A percentile compares a stretch with the other conserved stretches of the same genome.
Evolutionary conservation across 53 echinoderm and acorn worm genomes (phyloP).

Genomic region (Astropecten irregularis): DNA sequence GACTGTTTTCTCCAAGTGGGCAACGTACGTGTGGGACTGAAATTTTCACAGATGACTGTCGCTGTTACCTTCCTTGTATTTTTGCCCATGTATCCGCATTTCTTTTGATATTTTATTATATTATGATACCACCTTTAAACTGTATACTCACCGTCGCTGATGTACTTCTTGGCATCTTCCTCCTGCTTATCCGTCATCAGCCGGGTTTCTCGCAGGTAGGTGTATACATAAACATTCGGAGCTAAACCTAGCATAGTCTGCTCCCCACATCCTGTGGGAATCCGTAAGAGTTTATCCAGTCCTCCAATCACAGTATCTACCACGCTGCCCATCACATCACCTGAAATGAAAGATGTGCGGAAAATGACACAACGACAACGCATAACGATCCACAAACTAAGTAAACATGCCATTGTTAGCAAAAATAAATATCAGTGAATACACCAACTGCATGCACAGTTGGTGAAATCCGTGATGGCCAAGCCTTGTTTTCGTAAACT

Average conservation of each 20-base stretch:
- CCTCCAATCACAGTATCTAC: constrained; percentile 33
- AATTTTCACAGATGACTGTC: no score
- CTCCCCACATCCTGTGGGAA: constrained; percentile 72
- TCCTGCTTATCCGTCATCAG: constrained; percentile 62
- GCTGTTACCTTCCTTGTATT: no score
- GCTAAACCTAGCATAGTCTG: constrained; percentile 79
- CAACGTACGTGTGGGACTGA: no score
- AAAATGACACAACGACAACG: not conserved
- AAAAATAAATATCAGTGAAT: no score
- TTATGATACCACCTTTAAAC: not conserved
- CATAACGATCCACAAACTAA: not conserved
- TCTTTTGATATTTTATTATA: not conserved
- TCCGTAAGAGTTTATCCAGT: not conserved
- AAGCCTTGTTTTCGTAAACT: no score
- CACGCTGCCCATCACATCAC: constrained; percentile 34
- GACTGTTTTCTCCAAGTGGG: no score
- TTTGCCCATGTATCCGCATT: no score
- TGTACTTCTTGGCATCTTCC: no score
- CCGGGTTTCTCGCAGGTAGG: constrained; percentile 68
- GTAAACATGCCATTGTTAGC: not conserved
- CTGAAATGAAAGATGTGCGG: not conserved
- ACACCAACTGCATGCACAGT: no score
- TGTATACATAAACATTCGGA: constrained; percentile 83
- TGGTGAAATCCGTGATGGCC: no score
- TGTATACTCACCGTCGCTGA: not conserved